Evolutionary conservation across 2,797 vertebrate species (phyloP), one percentile per base, ranked within the genome.

Genomic region (Forpus xanthops): DNA sequence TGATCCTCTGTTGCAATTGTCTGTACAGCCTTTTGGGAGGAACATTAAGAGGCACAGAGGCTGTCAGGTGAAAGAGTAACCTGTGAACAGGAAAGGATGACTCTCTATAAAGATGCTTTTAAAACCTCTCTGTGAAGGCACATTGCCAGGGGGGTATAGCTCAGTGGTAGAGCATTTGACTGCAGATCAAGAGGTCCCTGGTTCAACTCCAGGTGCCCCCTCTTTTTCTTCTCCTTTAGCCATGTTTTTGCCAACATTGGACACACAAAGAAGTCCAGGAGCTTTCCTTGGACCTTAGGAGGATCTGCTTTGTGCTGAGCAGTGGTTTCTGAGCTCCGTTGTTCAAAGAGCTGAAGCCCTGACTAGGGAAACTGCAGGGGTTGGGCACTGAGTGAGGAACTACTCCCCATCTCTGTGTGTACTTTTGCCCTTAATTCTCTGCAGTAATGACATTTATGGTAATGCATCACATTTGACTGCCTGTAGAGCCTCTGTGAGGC

Each of bases 151-250:
- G 91, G 94, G 83, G 87, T 81, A 56, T 96, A 93, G 88, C 93
- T 96, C 94, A 96, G 93, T 64, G 90, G 94, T 0, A 96, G 95
- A 97, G 95, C 87, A 92, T 96, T 97, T 97, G 93, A 95, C 93
- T 96, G 89, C 91, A 96, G 94, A 94, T 95, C 91, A 95, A 96
- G 93, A 85, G 87, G 96, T 96, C 95, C 94, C 90, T 64, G 68
- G 28, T 85, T 96, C 35, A 97, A 97, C 94, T 97, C 97, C 96
- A 28, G 87, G 75, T 50, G 27, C 27, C 49, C 49, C 27, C 27
- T 28, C 47, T 52, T 52, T 35, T 42, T 30, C 7, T 19, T 19
- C 8, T 39, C 45, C 7, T 39, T 18, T 9, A 8, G 6, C 10
- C 7, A 23, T 9, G 27, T 3, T 66, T 52, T 72, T 37, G 27